Conservation (phyloP, 2,113 vertebrate genomes). For the Chamaea fasciata region DNA sequence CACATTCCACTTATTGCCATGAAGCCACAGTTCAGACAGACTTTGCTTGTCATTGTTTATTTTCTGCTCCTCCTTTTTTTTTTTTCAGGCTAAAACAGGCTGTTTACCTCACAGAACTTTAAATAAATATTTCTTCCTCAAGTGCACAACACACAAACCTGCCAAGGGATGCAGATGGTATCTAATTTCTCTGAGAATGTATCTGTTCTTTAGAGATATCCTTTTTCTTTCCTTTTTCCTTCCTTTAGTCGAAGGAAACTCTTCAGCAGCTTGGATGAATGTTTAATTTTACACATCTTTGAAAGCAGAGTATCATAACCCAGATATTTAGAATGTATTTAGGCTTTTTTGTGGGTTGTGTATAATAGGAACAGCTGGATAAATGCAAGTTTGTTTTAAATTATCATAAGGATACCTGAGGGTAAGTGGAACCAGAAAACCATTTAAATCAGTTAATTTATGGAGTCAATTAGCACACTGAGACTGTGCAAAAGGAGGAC, state of each 20-base stretch:
- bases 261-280: not conserved
- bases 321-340: not conserved
- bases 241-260: not conserved
- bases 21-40: not conserved
- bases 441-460: not conserved
- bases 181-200: not conserved
- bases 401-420: not conserved
- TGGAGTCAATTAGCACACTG: not conserved
- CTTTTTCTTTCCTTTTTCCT: not conserved
- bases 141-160: not conserved
- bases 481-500: not conserved
- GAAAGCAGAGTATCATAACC: not conserved
- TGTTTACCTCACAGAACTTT: not conserved
- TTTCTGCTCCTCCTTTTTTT: not conserved
- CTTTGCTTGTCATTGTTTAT: not conserved
- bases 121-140: not conserved
- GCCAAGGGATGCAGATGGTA: not conserved
- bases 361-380: not conserved
- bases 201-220: not conserved
- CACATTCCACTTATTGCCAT: not conserved
- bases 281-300: not conserved
- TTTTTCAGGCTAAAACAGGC: not conserved
- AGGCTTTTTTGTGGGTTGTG: not conserved
- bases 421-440: not conserved
- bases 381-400: not conserved